Base-by-base conservation (phyloP, 2,888 invertebrate species). In the Dasysyrphus albostriatus region DNA sequence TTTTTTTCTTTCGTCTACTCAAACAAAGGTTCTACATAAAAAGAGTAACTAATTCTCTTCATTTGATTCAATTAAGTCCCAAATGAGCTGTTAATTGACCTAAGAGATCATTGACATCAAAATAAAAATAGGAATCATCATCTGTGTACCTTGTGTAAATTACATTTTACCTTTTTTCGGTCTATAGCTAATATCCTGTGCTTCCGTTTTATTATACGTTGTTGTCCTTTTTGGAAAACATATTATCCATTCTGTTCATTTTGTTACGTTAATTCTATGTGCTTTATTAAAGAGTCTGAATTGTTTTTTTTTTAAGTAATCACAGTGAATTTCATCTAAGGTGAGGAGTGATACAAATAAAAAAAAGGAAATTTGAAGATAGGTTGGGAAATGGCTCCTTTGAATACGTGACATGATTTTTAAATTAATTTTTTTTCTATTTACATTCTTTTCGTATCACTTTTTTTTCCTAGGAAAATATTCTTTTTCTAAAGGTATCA, bases 341-440 rank as follows among this genome's bases (percentile, higher is more conserved):
- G 65, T 80, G 63, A 56, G 24, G 70, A 80, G 63, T 51, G 51
- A 63, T 79, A 42, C 9, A 61, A 63, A 9, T 32, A 65, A 32
- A 47, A 14, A 1, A 39, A 16, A 39, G n/a, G 32, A 80, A 72
- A 70, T 75, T 51, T 2, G 19, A 14, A 67, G 70, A 76, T 39
- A 76, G 54, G 65, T 58, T 49, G 49, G 14, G 61, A 70, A 79
- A 76, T 73, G 37, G 34, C 58, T 63, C 19, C 72, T 59, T n/a
- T 42, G 65, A 65, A 54, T 39, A 84, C 84, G 84, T 84, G 84
- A 80, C 84, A 76, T 81, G 84, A 59, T 67, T 84, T 81, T 76
- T 65, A 44, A 79, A 61, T 73, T 67, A 12, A 44, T 63, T 34
- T 19, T 34, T 1, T 72, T 58, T 67, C 14, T 63, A 42, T 83